Evolutionary conservation across 2,113 vertebrate genomes (phyloP).

Genomic region (Dipodomys spectabilis): DNA sequence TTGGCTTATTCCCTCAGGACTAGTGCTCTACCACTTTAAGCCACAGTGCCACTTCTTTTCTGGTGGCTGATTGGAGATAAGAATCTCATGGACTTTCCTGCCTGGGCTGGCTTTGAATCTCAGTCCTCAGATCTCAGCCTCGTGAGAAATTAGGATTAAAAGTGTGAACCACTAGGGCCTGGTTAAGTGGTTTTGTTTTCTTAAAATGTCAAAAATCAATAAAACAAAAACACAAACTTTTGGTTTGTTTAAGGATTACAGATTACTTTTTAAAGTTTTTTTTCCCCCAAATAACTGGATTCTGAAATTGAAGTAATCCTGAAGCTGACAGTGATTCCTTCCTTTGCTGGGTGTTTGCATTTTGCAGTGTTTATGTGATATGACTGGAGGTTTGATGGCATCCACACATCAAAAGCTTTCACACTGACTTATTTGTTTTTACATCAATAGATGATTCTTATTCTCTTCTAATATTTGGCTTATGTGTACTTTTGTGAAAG

Average conservation of each 20-base stretch:
- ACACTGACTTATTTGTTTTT: background rate
- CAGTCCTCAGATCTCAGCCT: no score
- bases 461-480: background rate
- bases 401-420: background rate
- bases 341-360: background rate
- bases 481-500: background rate
- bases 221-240: background rate
- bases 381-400: background rate
- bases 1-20: no score
- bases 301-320: background rate
- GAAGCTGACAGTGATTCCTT: background rate
- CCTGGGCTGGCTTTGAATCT: no score
- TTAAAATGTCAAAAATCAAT: background rate
- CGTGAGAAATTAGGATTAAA: no score
- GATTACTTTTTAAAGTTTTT: conserved; percentile 1
- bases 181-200: background rate
- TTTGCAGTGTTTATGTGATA: background rate
- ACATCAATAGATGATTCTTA: background rate
- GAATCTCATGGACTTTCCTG: no score
- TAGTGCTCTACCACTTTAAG: no score
- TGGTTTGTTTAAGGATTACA: background rate
- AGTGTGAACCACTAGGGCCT: background rate
- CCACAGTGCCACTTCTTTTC: no score
- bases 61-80: no score
- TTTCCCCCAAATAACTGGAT: background rate